Evolutionary conservation across 2,113 vertebrate species (phyloP).

Genomic region (Nothocercus julius): DNA sequence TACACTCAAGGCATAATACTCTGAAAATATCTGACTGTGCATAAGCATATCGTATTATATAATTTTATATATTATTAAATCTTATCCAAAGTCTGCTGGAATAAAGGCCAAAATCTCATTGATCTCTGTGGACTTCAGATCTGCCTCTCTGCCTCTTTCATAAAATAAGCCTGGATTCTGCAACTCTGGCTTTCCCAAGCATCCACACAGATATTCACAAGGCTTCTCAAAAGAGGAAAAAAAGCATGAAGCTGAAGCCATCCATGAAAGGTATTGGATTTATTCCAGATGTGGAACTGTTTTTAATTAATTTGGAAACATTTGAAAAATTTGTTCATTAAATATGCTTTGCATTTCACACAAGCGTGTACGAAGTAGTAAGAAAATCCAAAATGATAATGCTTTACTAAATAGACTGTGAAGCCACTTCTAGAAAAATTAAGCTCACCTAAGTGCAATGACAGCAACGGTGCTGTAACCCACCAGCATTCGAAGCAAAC

Average conservation of each 20-base stretch:
- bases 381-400: background rate
- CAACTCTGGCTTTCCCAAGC: background rate
- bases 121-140: background rate
- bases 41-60: background rate
- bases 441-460: background rate
- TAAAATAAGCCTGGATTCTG: conserved; percentile 9
- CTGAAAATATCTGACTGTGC: background rate
- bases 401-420: background rate
- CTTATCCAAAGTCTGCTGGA: background rate
- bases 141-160: background rate
- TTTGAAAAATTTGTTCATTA: conserved; percentile 57
- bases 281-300: conserved; percentile 58
- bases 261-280: conserved; percentile 63
- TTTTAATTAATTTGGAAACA: conserved; percentile 67
- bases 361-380: background rate
- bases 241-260: conserved; percentile 26
- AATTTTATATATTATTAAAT: background rate
- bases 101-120: background rate
- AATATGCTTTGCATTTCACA: conserved; percentile 48
- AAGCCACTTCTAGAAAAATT: background rate
- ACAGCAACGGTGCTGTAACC: background rate
- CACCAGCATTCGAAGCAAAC: background rate
- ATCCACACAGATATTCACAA: background rate
- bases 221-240: conserved; percentile 8
- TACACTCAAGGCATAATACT: background rate